Evolutionary conservation across 2,797 vertebrate genomes (phyloP), one percentile per base, ranked within the genome.

Genomic region (Diplodus puntazzo): DNA sequence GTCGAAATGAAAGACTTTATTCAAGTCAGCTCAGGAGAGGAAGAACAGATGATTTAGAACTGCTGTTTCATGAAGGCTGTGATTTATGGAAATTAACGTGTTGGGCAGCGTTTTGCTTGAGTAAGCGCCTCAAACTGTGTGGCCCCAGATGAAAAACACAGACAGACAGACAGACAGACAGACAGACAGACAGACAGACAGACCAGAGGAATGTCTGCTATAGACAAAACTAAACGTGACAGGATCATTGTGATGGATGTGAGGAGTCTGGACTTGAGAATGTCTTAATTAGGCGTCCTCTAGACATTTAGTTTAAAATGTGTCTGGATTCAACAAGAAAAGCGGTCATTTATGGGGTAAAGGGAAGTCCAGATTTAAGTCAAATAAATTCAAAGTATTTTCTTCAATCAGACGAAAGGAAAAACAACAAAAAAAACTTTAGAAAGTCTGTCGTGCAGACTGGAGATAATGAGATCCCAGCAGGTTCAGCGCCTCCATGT

Each of bases 141-240:
- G 67, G 69, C 61, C 74, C 27, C 45, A 30, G 53, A 68, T 43
- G 7, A 67, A 65, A 74, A 70, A 13, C 20, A 11, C 43, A 81
- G 75, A 74, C 42, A 88, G 88, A 86, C 85, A 88, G 30, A 52
- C 7, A 86, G 85, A 25, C 83, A 82, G 30, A 90, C 82, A 91
- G 50, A 60, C 3, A 73, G 17, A 59, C 11, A 86, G 85, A 25
- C 83, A 82, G 27, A 90, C 82, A 91, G 50, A 60, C 3, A 75
- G 17, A 59, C 11, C 10, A 8, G 18, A 18, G 53, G 12, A 20
- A 21, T 49, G 68, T 61, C 12, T 17, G n/a, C 13, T 45, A 39
- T 11, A 78, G n/a, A 62, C 23, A 55, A 58, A 55, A 18, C 2
- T 18, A 30, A 46, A 60, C 25, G 20, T 66, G 65, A 58, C 54